Evolutionary conservation across 2,797 vertebrate species (phyloP).

Genomic region (Anniella stebbinsi): DNA sequence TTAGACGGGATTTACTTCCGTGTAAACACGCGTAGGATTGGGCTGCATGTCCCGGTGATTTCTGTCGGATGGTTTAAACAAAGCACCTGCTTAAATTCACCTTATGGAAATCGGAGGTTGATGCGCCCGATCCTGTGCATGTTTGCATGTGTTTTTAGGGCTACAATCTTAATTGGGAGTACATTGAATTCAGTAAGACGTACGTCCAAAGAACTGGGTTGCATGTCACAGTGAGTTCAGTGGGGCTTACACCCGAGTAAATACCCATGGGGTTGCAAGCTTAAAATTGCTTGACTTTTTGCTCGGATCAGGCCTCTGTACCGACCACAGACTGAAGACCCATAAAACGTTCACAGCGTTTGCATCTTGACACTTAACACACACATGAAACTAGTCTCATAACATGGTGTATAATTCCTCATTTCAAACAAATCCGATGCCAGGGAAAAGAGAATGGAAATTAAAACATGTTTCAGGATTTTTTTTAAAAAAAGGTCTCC

Average conservation of each 20-base stretch:
- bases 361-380: too few relatives aligned
- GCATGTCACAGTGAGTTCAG: neutral
- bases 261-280: neutral
- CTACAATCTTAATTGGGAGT: neutral
- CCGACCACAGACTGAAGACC: neutral
- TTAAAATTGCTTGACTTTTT: neutral
- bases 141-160: neutral
- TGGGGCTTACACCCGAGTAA: neutral
- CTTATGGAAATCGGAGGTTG: fast-evolving
- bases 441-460: conserved; percentile 7
- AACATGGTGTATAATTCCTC: neutral
- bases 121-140: too few relatives aligned
- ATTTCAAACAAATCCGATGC: neutral
- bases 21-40: neutral
- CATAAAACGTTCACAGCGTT: too few relatives aligned
- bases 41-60: too few relatives aligned
- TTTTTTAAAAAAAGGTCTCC: conserved; percentile 13
- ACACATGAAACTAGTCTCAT: neutral
- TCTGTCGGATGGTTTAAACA: neutral
- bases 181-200: neutral
- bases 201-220: too few relatives aligned
- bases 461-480: conserved; percentile 30
- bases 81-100: neutral
- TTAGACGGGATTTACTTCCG: neutral
- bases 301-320: neutral